Evolutionary conservation across 2,797 vertebrate species (phyloP).

Genomic region (Channallabes apus): DNA sequence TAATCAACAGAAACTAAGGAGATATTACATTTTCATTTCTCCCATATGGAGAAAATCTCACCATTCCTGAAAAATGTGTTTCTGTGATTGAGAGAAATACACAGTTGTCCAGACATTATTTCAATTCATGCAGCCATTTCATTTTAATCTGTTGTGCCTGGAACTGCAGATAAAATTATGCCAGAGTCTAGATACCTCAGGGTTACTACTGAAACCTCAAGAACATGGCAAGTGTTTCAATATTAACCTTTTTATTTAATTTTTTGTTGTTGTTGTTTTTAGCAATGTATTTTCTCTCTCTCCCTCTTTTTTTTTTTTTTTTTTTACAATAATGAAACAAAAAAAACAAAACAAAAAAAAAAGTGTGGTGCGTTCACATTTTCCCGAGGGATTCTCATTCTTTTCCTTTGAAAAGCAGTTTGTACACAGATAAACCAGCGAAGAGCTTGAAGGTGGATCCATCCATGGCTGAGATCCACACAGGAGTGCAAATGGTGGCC

Average conservation of each 20-base stretch:
- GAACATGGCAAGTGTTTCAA: constrained; percentile 54
- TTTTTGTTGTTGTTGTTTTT: constrained; percentile 74
- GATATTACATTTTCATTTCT: not conserved
- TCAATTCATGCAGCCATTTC: not conserved
- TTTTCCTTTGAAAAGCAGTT: constrained; percentile 80
- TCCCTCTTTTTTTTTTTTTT: constrained; percentile 65
- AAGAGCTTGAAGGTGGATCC: constrained; percentile 91
- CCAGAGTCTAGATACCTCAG: not conserved
- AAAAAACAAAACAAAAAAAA: constrained; percentile 66
- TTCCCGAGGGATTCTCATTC: constrained; percentile 91
- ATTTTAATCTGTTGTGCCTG: not conserved
- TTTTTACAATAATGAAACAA: constrained; percentile 88
- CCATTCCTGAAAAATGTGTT: not conserved
- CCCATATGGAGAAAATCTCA: not conserved
- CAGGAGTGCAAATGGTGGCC: constrained; percentile 80
- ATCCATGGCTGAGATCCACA: constrained; percentile 86
- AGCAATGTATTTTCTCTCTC: constrained; percentile 64
- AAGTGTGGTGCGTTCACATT: constrained; percentile 96
- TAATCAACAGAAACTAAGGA: not conserved
- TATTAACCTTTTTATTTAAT: constrained; percentile 65
- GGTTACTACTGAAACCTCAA: constrained; percentile 21
- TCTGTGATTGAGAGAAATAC: not conserved
- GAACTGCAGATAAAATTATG: not conserved
- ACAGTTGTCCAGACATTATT: not conserved
- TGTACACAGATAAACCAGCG: constrained; percentile 91